Evolutionary conservation across 2,797 vertebrate genomes (phyloP).

Genomic region (Notoglanidium macrostoma): DNA sequence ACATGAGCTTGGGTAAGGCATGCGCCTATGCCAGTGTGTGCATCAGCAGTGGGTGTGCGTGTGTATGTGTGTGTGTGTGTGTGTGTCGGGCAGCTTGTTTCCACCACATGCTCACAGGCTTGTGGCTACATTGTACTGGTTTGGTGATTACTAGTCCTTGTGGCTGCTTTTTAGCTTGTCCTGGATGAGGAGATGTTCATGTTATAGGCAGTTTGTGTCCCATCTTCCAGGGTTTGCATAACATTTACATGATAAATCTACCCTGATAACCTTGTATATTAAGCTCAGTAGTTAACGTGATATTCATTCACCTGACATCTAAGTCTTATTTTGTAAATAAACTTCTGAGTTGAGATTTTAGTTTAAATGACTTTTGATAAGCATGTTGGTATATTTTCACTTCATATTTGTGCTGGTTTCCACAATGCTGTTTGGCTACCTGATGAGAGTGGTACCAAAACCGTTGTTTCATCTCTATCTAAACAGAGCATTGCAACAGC

Average conservation of each 20-base stretch:
- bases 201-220: not conserved
- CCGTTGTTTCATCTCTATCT: not conserved
- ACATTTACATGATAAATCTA: not conserved
- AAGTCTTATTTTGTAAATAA: not conserved
- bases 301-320: not conserved
- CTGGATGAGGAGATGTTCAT: not conserved
- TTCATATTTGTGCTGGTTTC: not conserved
- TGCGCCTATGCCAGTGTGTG: constrained; percentile 46
- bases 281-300: not conserved
- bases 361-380: not conserved
- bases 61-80: not conserved
- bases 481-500: not conserved
- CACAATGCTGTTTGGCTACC: not conserved
- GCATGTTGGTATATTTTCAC: constrained; percentile 1
- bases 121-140: not conserved
- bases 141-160: not conserved
- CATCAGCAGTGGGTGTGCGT: constrained; percentile 17
- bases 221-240: not conserved
- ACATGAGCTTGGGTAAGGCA: constrained; percentile 80
- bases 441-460: not conserved
- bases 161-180: not conserved
- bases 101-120: not conserved
- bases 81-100: constrained; percentile 15
- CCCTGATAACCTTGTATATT: not conserved
- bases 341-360: not conserved